Evolutionary conservation across 2,113 vertebrate species (phyloP).

Genomic region (Pelobates fuscus): DNA sequence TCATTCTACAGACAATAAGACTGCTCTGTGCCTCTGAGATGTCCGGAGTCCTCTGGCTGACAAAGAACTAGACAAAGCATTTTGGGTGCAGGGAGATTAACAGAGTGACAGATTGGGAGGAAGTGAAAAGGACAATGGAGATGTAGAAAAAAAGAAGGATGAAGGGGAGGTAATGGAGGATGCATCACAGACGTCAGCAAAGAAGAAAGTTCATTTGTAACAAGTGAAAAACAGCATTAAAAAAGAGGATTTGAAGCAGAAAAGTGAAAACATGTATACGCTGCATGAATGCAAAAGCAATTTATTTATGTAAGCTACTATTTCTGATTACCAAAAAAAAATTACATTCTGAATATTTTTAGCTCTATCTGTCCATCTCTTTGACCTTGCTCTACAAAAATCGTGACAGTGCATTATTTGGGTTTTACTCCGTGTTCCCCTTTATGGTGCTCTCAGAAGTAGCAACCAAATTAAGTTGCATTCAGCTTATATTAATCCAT

Average conservation of each 20-base stretch:
- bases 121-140: slow-evolving; percentile 3
- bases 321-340: too few relatives aligned
- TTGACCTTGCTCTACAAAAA: too few relatives aligned
- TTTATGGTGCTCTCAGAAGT: too few relatives aligned
- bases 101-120: slow-evolving; percentile 31
- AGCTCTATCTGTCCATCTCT: too few relatives aligned
- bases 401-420: too few relatives aligned
- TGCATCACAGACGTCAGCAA: neutral
- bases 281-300: too few relatives aligned
- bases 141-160: slow-evolving; percentile 2
- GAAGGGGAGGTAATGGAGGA: neutral
- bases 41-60: neutral
- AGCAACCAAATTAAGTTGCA: too few relatives aligned
- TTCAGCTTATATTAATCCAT: too few relatives aligned
- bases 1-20: slow-evolving; percentile 24
- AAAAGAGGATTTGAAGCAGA: neutral
- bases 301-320: too few relatives aligned
- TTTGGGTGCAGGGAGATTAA: slow-evolving; percentile 5
- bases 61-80: slow-evolving; percentile 2
- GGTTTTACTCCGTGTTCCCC: too few relatives aligned
- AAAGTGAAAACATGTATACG: slow-evolving; percentile 1
- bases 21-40: slow-evolving; percentile 11
- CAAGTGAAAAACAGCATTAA: neutral
- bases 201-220: neutral
- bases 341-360: too few relatives aligned